Conservation (phyloP, 35 echinoderm and acorn worm genomes). For the Amphiura filiformis region DNA sequence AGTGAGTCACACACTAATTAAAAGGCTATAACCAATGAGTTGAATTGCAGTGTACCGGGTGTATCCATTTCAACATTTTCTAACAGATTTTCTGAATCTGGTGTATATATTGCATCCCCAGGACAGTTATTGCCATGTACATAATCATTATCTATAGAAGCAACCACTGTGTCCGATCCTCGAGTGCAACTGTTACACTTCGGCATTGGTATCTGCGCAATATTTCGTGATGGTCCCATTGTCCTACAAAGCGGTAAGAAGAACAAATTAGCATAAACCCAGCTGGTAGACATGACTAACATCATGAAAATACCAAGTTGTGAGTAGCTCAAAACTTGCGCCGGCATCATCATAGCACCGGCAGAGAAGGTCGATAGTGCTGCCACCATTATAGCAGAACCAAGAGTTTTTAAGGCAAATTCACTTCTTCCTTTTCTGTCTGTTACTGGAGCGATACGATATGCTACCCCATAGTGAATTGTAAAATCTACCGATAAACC, state of each 20-base stretch:
- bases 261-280: conserved; percentile 72
- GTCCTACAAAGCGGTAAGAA: conserved; percentile 69
- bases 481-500: conserved; percentile 94
- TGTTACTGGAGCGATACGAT: conserved; percentile 43
- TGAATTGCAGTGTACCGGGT: neutral
- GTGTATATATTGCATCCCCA: neutral
- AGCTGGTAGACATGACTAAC: conserved; percentile 68
- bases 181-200: neutral
- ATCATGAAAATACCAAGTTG: conserved; percentile 84
- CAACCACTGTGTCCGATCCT: neutral
- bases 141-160: neutral
- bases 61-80: neutral
- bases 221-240: conserved; percentile 58
- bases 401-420: conserved; percentile 46
- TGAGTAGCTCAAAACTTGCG: conserved; percentile 52
- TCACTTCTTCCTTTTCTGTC: conserved; percentile 37
- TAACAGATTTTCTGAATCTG: neutral
- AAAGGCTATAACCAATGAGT: too few species aligned
- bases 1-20: too few species aligned
- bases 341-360: conserved; percentile 75
- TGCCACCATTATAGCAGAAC: conserved; percentile 65
- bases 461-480: conserved; percentile 86
- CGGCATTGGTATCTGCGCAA: conserved; percentile 36
- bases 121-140: neutral
- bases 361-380: conserved; percentile 73